A percentile compares a stretch with the other conserved stretches of the same genome.
Conservation (phyloP, 2,888 invertebrate species). For the Heliconius ismenius region DNA sequence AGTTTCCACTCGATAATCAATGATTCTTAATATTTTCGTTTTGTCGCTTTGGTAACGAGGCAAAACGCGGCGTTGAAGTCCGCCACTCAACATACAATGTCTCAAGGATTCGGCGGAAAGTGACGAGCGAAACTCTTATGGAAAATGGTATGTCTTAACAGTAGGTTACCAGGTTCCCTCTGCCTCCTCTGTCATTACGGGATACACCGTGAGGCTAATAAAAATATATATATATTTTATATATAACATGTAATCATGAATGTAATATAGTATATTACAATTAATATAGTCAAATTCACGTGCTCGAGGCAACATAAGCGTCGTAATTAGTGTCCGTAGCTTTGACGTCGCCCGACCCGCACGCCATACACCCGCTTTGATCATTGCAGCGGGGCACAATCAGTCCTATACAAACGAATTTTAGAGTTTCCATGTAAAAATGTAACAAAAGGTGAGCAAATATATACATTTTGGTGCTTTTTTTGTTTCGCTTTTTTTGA, state of each 20-base stretch:
- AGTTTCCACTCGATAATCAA: too few relatives aligned
- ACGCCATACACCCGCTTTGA: constrained; percentile 24
- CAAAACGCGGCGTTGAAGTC: too few relatives aligned
- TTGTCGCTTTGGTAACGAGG: too few relatives aligned
- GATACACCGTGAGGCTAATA: background rate
- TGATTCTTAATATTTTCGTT: too few relatives aligned
- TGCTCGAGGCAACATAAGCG: background rate
- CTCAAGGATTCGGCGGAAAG: too few relatives aligned
- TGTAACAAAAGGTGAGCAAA: background rate
- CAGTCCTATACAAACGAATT: constrained; percentile 26
- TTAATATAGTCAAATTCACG: constrained; percentile 22
- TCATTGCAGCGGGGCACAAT: constrained; percentile 24
- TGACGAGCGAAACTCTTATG: too few relatives aligned
- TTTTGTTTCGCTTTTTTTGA: background rate
- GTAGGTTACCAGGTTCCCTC: too few relatives aligned
- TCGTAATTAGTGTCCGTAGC: constrained; percentile 25
- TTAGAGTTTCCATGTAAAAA: constrained; percentile 20
- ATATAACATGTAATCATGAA: background rate
- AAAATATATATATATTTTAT: background rate
- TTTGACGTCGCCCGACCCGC: constrained; percentile 27
- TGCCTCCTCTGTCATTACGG: too few relatives aligned
- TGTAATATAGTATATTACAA: too few relatives aligned
- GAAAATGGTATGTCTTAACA: too few relatives aligned
- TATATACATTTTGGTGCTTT: background rate
- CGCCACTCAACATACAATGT: too few relatives aligned